Conservation (phyloP, 2,113 vertebrate species). For the Nothoprocta pentlandii region DNA sequence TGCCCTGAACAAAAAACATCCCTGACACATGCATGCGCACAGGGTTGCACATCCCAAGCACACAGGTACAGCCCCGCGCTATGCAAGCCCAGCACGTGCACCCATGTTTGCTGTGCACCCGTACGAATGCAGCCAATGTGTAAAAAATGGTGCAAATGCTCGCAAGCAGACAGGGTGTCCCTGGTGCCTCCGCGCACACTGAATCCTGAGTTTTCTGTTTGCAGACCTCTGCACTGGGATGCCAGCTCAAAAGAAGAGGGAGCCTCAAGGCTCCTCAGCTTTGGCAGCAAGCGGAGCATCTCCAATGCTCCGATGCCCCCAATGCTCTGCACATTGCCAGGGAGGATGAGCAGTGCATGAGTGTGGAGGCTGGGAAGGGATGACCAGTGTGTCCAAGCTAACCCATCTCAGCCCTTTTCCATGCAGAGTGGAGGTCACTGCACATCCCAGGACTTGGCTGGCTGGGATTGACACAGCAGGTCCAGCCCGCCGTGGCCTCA, state of each 20-base stretch:
- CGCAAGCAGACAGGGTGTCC: background rate
- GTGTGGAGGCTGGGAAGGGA: background rate
- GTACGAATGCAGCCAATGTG: background rate
- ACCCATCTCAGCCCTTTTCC: background rate
- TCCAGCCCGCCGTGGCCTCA: background rate
- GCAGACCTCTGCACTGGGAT: background rate
- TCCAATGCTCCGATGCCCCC: background rate
- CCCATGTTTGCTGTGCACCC: background rate
- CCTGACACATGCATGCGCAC: rapidly evolving
- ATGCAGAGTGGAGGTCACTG: background rate
- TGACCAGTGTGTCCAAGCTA: background rate
- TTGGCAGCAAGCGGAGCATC: background rate
- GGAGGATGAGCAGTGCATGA: background rate
- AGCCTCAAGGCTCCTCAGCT: background rate
- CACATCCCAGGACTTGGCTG: rapidly evolving
- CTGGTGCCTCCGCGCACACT: rapidly evolving
- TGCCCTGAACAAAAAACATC: background rate
- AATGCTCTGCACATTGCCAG: background rate
- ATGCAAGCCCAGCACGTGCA: no score
- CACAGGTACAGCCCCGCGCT: background rate
- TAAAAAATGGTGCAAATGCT: rapidly evolving
- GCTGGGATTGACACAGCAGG: rapidly evolving
- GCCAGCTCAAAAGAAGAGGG: background rate
- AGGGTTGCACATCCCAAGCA: background rate
- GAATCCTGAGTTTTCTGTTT: background rate